Conservation (phyloP, 2,113 vertebrate genomes). For the Brachionichthys hirsutus region DNA sequence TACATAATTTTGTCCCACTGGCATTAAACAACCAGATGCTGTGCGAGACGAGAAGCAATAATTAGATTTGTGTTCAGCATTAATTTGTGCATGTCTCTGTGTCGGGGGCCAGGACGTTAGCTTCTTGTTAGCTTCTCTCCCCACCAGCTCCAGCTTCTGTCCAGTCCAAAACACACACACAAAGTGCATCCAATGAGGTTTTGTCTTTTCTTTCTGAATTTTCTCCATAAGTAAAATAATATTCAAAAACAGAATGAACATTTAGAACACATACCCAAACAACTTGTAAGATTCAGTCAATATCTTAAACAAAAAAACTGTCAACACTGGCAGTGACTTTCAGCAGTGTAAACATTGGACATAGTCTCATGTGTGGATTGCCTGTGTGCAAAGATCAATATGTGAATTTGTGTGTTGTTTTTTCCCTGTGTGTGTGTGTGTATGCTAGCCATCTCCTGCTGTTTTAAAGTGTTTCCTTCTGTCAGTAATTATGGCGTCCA, state of each 20-base stretch:
- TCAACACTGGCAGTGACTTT: background rate
- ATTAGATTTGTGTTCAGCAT: slow-evolving; percentile 24
- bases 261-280: background rate
- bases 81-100: slow-evolving; percentile 4
- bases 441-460: slow-evolving; percentile 2
- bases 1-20: too few species aligned
- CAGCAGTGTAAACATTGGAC: background rate
- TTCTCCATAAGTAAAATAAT: background rate
- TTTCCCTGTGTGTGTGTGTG: background rate
- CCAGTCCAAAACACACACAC: slow-evolving; percentile 15
- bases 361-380: background rate
- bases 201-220: background rate
- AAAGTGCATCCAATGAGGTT: slow-evolving; percentile 11
- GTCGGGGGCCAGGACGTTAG: slow-evolving; percentile 3
- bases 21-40: too few species aligned
- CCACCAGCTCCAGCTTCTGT: too few species aligned
- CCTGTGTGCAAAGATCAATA: background rate
- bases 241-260: background rate
- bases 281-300: background rate
- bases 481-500: slow-evolving; percentile 45
- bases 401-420: slow-evolving; percentile 9
- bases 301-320: background rate
- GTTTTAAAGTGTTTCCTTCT: slow-evolving; percentile 55
- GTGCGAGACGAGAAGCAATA: slow-evolving; percentile 5
- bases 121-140: slow-evolving; percentile 2